Percentiles rank a stretch among this genome's conserved stretches.
Conservation (phyloP, 2,113 vertebrate genomes). For the Gulo gulo region DNA sequence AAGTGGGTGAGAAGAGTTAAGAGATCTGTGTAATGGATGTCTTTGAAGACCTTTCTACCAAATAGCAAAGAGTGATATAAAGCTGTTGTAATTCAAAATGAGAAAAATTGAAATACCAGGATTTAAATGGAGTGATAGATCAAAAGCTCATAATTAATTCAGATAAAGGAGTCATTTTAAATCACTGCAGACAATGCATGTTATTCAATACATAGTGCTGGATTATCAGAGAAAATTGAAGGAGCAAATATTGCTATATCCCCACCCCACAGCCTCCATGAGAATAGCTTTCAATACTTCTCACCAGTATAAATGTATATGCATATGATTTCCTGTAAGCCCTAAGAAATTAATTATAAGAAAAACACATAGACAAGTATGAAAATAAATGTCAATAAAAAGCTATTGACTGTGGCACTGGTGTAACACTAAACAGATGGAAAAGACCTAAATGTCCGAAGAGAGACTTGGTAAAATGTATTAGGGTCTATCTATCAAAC, state of each 20-base stretch:
- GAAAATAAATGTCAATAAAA: conserved; percentile 22
- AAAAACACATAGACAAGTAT: neutral
- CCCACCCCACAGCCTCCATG: neutral
- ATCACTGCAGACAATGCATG: neutral
- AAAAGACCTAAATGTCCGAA: neutral
- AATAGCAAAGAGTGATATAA: neutral
- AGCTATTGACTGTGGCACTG: neutral
- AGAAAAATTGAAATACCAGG: neutral
- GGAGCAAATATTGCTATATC: neutral
- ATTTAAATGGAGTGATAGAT: neutral
- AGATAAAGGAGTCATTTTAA: conserved; percentile 20
- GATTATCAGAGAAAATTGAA: neutral
- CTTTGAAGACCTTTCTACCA: neutral
- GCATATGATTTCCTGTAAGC: neutral
- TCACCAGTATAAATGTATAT: neutral
- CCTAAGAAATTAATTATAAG: neutral
- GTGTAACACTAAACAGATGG: neutral
- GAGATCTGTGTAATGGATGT: neutral
- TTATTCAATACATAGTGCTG: neutral
- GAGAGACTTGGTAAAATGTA: conserved; percentile 8
- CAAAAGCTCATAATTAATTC: conserved; percentile 6
- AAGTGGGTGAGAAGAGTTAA: neutral
- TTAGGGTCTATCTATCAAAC: neutral
- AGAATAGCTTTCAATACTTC: neutral
- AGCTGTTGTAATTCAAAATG: neutral